Evolutionary conservation across 2,113 vertebrate species (phyloP).

Genomic region (Alaudala cheleensis): DNA sequence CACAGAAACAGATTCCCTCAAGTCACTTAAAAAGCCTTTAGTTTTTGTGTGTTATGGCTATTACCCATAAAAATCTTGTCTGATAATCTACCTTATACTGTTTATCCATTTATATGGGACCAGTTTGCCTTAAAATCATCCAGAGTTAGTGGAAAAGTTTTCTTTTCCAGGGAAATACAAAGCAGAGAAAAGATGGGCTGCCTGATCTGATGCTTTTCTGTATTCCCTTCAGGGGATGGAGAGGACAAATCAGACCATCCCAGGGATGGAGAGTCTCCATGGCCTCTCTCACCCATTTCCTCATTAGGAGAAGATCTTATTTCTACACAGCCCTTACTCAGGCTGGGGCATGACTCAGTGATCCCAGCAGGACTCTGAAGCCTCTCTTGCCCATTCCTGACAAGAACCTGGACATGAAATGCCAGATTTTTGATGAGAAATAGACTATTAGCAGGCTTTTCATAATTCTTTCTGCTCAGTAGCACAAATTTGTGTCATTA

Average conservation of each 20-base stretch:
- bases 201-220: not conserved
- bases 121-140: not conserved
- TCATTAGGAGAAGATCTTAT: not conserved
- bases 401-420: not conserved
- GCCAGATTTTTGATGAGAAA: not conserved
- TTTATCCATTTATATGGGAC: not conserved
- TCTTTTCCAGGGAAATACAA: not conserved
- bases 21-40: not conserved
- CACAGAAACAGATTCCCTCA: not conserved
- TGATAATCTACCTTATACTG: not conserved
- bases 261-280: not conserved
- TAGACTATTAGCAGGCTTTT: not conserved
- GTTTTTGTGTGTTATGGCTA: not conserved
- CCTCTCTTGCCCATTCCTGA: not conserved
- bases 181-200: not conserved
- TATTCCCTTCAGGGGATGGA: not conserved
- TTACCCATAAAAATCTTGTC: not conserved
- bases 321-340: not conserved
- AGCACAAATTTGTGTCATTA: not conserved
- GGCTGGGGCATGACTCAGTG: fast-evolving
- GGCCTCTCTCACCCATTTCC: not conserved
- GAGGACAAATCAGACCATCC: not conserved
- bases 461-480: not conserved
- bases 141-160: not conserved
- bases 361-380: not conserved